Evolutionary conservation across 2,888 invertebrate genomes (phyloP), one percentile per base, ranked within the genome.

Genomic region (Anoplius nigerrimus): DNA sequence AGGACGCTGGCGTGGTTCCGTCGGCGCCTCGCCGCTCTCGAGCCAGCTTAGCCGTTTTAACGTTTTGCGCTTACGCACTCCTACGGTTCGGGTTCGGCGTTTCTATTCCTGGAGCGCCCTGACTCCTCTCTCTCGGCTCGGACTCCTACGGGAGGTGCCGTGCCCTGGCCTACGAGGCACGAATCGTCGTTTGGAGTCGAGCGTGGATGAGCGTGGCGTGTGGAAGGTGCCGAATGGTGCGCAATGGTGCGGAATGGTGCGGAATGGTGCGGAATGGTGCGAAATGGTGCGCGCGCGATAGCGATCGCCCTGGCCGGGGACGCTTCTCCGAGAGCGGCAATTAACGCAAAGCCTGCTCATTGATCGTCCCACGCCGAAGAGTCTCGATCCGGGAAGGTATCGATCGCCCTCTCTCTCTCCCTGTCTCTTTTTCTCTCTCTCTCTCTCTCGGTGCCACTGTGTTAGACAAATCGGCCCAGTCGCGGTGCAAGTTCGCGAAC

Each of bases 41-140:
- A 15, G 54, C 48, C 46, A 59, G 63, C 48, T 24, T 60, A 43
- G 34, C 34, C 71, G 66, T 63, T 64, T 63, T 56, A 45, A 69
- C 59, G 73, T 63, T 34, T 34, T 66, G 73, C 72, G 74, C 63
- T 69, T 69, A 63, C 53, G 64, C 71, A 64, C 62, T 76, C 66
- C 62, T 21, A 57, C 73, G 65, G 69, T 78, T 76, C 62, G 76
- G 74, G 72, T 81, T 84, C 72, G 84, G 83, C 76, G 84, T 84
- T 83, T 88, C 88, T 88, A 88, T 88, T 88, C 88, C 88, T 88
- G 88, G 88, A 88, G 85, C 86, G 81, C 79, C 78, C 84, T 83
- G 84, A 86, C 86, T 86, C 84, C 84, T 85, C 85, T 75, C 64
- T 46, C 16, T 18, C 18, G 48, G 16, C 18, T 2, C 66, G 84